Conservation (phyloP, 2,113 vertebrate genomes). For the Sinocyclocheilus anshuiensis region DNA sequence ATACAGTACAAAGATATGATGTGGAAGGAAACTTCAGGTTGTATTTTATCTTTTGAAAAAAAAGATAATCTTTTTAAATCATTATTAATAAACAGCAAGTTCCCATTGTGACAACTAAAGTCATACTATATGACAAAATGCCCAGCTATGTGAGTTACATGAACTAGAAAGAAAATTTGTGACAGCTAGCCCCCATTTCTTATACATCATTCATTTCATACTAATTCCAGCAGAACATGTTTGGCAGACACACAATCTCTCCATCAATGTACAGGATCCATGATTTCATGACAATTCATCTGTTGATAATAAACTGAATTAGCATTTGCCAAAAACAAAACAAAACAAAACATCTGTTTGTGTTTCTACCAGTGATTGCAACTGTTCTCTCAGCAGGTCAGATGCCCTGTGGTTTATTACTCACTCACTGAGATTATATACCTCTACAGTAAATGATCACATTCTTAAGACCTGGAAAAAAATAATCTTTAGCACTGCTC, state of each 20-base stretch:
- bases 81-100: background rate
- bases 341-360: background rate
- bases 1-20: too few relatives aligned
- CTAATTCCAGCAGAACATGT: background rate
- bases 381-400: constrained; percentile 26
- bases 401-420: constrained; percentile 17
- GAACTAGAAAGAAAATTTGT: background rate
- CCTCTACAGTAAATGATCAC: background rate
- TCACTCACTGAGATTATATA: background rate
- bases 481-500: background rate
- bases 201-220: background rate
- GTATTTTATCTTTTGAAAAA: background rate
- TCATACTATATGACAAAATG: background rate
- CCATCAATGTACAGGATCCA: background rate
- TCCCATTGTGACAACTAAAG: background rate
- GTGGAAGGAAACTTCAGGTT: background rate
- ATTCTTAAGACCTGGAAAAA: background rate
- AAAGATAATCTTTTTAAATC: background rate
- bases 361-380: constrained; percentile 24
- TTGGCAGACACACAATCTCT: background rate
- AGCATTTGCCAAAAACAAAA: background rate
- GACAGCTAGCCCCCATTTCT: background rate
- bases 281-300: background rate
- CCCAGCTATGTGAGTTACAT: background rate
- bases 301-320: background rate